phyloP scores from a whole-genome alignment of 2,888 invertebrate species.

The Drosophila robusta region DNA sequence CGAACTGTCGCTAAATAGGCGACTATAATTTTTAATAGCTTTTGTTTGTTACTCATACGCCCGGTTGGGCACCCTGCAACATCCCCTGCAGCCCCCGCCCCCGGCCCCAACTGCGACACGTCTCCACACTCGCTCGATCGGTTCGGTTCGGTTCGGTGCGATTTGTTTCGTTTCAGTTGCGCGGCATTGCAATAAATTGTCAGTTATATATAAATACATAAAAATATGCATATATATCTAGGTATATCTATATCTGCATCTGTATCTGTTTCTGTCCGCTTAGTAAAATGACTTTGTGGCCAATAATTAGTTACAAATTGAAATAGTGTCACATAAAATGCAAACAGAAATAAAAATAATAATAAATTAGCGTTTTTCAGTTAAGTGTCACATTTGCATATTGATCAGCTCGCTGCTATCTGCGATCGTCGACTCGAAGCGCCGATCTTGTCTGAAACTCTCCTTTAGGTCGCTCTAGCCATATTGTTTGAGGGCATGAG shows the following conservation, averaged over 20 bases:
- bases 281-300: slow-evolving; percentile 63
- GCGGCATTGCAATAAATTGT: slow-evolving; percentile 57
- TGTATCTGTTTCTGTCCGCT: slow-evolving; percentile 17
- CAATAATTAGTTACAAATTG: slow-evolving; percentile 64
- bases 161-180: slow-evolving; percentile 33
- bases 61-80: slow-evolving; percentile 10
- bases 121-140: slow-evolving; percentile 21
- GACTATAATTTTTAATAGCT: slow-evolving; percentile 69
- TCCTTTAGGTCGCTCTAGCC: neutral
- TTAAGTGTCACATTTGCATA: slow-evolving; percentile 53
- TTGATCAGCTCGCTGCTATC: slow-evolving; percentile 28
- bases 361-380: slow-evolving; percentile 25
- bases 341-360: slow-evolving; percentile 20
- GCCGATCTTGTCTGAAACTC: neutral
- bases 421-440: neutral
- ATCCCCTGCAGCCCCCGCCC: neutral
- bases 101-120: neutral
- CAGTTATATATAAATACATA: slow-evolving; percentile 28
- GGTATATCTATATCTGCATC: neutral
- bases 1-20: slow-evolving; percentile 51
- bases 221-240: neutral
- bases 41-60: slow-evolving; percentile 69
- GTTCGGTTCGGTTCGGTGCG: slow-evolving; percentile 29
- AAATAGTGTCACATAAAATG: slow-evolving; percentile 56
- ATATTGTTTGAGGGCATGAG: slow-evolving; percentile 22